These are phyloP conservation scores for Seira musarum DNA, from an alignment of 2,888 invertebrate genomes.

Conservation along the genomic window DNA sequence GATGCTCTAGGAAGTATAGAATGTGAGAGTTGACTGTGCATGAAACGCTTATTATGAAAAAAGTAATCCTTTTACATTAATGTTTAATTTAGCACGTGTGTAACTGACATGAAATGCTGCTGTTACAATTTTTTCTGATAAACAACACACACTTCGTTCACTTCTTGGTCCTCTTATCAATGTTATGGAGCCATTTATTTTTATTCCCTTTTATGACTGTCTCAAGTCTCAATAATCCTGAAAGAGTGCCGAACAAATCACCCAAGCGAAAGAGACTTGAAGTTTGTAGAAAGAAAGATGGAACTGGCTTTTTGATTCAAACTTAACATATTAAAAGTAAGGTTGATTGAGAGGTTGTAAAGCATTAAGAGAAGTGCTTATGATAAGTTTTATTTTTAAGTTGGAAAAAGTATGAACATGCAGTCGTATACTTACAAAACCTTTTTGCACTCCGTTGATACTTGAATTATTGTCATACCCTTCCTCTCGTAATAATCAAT, in stretches of 20 bases:
- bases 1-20: conserved; percentile 45
- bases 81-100: conserved; percentile 7
- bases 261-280: conserved; percentile 62
- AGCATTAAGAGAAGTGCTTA: neutral
- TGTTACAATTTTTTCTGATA: conserved; percentile 31
- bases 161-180: conserved; percentile 45
- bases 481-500: conserved; percentile 27
- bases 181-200: conserved; percentile 66
- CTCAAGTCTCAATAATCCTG: conserved; percentile 62
- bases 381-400: neutral
- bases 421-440: neutral
- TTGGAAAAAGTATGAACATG: neutral
- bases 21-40: neutral
- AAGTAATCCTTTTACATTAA: conserved; percentile 7
- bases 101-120: conserved; percentile 22
- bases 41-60: neutral
- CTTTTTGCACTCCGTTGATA: conserved; percentile 15
- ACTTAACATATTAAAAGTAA: conserved; percentile 20
- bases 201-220: conserved; percentile 66
- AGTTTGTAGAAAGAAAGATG: conserved; percentile 49
- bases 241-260: conserved; percentile 64
- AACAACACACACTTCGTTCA: conserved; percentile 33
- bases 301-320: conserved; percentile 46
- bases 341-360: neutral
- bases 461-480: conserved; percentile 45